Conservation (phyloP, 2,797 vertebrate species). For the Pteropus rufus region DNA sequence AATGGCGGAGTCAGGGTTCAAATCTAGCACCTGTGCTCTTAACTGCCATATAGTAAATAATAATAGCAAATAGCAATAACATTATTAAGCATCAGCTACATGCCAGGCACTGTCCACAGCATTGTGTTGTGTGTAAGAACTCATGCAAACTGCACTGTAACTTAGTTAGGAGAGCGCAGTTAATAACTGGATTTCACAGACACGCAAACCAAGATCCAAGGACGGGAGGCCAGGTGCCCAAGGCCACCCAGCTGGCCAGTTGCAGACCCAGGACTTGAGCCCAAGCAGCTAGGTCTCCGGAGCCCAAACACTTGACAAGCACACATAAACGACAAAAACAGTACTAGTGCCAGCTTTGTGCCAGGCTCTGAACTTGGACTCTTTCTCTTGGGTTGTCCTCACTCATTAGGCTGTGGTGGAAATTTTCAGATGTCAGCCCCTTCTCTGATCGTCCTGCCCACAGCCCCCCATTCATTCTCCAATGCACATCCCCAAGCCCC, state of each 20-base stretch:
- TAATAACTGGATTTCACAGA: not conserved
- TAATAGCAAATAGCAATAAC: not conserved
- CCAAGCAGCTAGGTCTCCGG: not conserved
- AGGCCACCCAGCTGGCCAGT: not conserved
- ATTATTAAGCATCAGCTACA: not conserved
- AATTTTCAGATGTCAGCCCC: not conserved
- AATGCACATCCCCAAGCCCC: too few species aligned
- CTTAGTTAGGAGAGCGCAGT: not conserved
- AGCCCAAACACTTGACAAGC: not conserved
- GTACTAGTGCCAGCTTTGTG: not conserved
- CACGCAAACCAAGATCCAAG: not conserved
- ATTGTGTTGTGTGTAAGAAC: too few species aligned
- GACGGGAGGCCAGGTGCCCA: not conserved
- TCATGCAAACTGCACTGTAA: not conserved
- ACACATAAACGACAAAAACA: not conserved
- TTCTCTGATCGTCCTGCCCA: not conserved
- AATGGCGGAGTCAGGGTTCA: not conserved
- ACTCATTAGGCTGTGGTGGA: not conserved
- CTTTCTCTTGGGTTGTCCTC: not conserved
- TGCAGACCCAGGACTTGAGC: not conserved
- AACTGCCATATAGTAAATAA: not conserved
- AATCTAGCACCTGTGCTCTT: not conserved
- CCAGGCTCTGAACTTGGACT: not conserved
- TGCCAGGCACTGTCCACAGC: not conserved
- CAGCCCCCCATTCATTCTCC: not conserved